Conservation (phyloP, 2,888 invertebrate genomes). For the Aphidoletes aphidimyza region DNA sequence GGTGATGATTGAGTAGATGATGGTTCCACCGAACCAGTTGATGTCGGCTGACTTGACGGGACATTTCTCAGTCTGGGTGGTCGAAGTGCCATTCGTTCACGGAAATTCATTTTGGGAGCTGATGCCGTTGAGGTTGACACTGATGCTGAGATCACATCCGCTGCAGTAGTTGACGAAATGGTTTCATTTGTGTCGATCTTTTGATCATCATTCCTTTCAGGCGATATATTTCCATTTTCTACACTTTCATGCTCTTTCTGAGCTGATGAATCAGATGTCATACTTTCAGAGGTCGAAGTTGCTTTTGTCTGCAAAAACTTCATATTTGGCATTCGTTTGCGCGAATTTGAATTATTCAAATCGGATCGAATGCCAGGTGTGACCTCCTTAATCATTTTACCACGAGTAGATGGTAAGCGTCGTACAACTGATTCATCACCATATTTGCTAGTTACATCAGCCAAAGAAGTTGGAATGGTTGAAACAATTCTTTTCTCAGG, state of each 20-base stretch:
- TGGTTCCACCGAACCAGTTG: background rate
- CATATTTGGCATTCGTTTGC: slow-evolving; percentile 49
- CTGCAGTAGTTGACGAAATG: background rate
- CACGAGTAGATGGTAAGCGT: background rate
- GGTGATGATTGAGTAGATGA: background rate
- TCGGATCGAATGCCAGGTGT: slow-evolving; percentile 56
- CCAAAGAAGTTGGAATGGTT: slow-evolving; percentile 14
- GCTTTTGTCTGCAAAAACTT: slow-evolving; percentile 19
- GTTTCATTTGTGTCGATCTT: background rate
- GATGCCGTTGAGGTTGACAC: background rate
- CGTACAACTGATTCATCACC: background rate
- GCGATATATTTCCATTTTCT: background rate
- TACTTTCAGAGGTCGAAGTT: slow-evolving; percentile 53
- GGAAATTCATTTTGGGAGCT: background rate
- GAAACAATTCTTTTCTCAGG: background rate
- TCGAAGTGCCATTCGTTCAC: slow-evolving; percentile 40
- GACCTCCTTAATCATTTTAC: slow-evolving; percentile 56
- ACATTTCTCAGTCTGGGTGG: background rate
- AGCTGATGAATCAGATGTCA: slow-evolving; percentile 60
- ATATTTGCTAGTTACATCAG: background rate
- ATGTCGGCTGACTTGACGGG: background rate
- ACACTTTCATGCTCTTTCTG: slow-evolving; percentile 56
- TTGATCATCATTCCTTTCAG: background rate
- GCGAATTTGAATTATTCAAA: slow-evolving; percentile 59
- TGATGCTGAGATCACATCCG: background rate